Evolutionary conservation across 1,140 invertebrate genomes (phyloP).

Genomic region (Drosophila ohnishii): DNA sequence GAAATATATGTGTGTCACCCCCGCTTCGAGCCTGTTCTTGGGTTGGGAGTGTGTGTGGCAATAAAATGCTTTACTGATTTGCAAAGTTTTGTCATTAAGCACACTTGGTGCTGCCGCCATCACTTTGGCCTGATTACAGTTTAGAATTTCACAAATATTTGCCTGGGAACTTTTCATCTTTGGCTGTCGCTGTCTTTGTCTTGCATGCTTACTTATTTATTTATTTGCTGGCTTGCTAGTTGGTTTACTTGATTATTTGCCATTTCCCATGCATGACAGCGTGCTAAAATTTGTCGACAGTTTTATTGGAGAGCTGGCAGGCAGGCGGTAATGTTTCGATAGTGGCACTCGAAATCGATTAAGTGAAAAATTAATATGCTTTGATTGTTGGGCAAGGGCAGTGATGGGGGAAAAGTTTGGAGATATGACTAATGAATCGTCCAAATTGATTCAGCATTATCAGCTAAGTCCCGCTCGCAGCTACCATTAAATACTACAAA

Average conservation of each 20-base stretch:
- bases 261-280: constrained; percentile 41
- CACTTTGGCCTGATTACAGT: constrained; percentile 57
- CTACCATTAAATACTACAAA: constrained; percentile 11
- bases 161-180: constrained; percentile 38
- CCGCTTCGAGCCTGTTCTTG: constrained; percentile 4
- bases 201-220: constrained; percentile 19
- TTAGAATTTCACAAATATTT: constrained; percentile 75
- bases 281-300: constrained; percentile 54
- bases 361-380: constrained; percentile 12
- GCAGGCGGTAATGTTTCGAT: constrained; percentile 14
- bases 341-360: constrained; percentile 25
- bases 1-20: constrained; percentile 47
- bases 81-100: constrained; percentile 78
- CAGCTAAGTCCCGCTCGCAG: neutral
- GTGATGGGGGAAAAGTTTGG: constrained; percentile 4
- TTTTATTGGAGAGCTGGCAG: constrained; percentile 49
- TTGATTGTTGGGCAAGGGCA: constrained; percentile 35
- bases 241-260: constrained; percentile 51
- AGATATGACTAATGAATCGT: constrained; percentile 17
- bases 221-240: constrained; percentile 26
- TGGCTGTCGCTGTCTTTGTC: neutral
- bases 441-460: constrained; percentile 24
- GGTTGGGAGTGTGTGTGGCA: constrained; percentile 37
- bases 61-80: constrained; percentile 78
- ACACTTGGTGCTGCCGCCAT: constrained; percentile 57